These are phyloP conservation scores for Conops quadrifasciatus DNA, from an alignment of 2,888 invertebrate species.

Conservation along the genomic window DNA sequence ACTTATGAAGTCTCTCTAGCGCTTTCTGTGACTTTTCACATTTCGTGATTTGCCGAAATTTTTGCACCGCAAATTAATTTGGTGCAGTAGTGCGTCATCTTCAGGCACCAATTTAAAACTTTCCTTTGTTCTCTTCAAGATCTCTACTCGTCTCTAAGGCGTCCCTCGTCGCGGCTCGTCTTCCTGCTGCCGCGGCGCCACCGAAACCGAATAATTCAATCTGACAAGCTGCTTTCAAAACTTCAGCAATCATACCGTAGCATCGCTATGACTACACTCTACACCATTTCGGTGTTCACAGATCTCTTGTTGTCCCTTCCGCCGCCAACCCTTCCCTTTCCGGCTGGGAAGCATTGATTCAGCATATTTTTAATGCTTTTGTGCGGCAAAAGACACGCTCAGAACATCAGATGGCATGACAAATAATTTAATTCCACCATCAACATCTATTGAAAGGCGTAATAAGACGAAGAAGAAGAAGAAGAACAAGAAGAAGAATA, in stretches of 20 bases:
- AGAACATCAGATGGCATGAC: conserved; percentile 15
- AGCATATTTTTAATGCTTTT: background rate
- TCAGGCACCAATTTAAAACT: background rate
- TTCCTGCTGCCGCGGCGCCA: background rate
- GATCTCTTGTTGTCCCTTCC: too few species aligned
- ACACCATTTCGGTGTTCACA: background rate
- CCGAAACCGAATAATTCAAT: too few species aligned
- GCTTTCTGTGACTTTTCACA: too few species aligned
- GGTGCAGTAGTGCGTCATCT: too few species aligned
- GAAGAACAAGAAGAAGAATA: background rate
- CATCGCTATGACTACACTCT: too few species aligned
- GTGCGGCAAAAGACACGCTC: conserved; percentile 14
- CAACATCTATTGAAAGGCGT: conserved; percentile 3
- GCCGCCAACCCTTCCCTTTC: too few species aligned
- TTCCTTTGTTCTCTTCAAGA: background rate
- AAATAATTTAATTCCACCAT: conserved; percentile 27
- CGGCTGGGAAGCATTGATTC: background rate
- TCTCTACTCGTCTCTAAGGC: too few species aligned
- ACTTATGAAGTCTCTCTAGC: too few species aligned
- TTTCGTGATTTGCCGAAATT: too few species aligned
- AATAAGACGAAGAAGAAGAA: background rate
- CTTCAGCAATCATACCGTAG: too few species aligned
- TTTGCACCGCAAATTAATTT: background rate
- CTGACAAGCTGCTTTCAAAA: too few species aligned
- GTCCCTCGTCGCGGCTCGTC: background rate